Evolutionary conservation across 2,113 vertebrate species (phyloP), one percentile per base, ranked within the genome.

Genomic region (Mustela nigripes): DNA sequence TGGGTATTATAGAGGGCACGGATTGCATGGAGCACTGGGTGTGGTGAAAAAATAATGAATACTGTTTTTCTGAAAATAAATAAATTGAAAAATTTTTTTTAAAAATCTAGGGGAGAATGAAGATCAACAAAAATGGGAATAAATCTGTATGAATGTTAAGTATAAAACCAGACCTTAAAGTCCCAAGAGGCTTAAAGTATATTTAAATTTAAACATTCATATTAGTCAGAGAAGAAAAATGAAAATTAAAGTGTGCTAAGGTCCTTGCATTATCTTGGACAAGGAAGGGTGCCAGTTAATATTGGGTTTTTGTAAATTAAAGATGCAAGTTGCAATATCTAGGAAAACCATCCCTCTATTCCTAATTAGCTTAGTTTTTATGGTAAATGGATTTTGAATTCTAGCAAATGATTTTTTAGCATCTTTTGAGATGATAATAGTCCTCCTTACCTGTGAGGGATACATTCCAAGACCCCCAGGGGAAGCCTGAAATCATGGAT

Each of bases 291-390:
- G 16, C 2, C 62, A 86, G 84, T 58, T 74, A 96, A 58, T 63
- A 79, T 73, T 71, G 92, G 50, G 87, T 48, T 65, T 93, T 65
- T 91, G 6, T 73, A 82, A 87, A 93, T 85, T 93, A 53, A 93
- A 94, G 58, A 33, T 67, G 14, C 18, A 89, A 63, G 33, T 74
- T 89, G 48, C 5, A 58, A 16, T 89, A 88, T 65, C 81, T 73
- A 95, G 10, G 53, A 9, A 90, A 94, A 87, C 14, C 7, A 78
- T 33, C 74, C 26, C 18, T 82, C 45, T 80, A 24, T 92, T 89
- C 12, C n/a, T 76, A 89, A 86, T 78, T 76, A 42, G 81, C 31
- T 42, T 60, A 36, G 21, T 48, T 60, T 85, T 80, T 84, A 60
- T 62, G 12, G 86, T 86, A 94, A 94, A 42, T 42, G 24, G 9